Percentiles rank a stretch among this genome's conserved stretches.
These are phyloP conservation scores for Semaprochilodus insignis DNA, from an alignment of 2,797 vertebrate genomes.

Conservation along the genomic window DNA sequence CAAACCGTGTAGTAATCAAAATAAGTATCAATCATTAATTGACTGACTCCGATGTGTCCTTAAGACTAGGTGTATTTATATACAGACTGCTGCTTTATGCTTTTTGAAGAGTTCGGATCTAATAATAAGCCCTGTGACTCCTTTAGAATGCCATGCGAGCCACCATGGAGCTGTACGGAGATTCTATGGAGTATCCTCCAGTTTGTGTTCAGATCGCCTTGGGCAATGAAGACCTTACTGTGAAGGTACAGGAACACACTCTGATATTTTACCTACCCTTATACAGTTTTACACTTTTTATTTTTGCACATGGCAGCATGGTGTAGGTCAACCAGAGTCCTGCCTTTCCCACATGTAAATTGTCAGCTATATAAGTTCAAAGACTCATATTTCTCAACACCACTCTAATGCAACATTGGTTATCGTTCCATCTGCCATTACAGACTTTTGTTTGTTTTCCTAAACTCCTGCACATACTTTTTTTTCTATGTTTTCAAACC, in stretches of 20 bases:
- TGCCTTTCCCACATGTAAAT: background rate
- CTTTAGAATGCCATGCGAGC: conserved; percentile 97
- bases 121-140: conserved; percentile 53
- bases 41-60: background rate
- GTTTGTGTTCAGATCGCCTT: conserved; percentile 86
- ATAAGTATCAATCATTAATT: background rate
- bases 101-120: conserved; percentile 12
- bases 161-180: conserved; percentile 92
- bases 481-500: too few relatives aligned
- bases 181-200: conserved; percentile 86
- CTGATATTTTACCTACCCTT: background rate
- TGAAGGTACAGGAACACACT: conserved; percentile 82
- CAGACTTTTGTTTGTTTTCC: too few relatives aligned
- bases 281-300: background rate
- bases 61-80: background rate
- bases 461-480: too few relatives aligned
- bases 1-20: background rate
- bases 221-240: conserved; percentile 92
- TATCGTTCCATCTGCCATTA: background rate
- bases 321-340: too few relatives aligned
- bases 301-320: background rate
- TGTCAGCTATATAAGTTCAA: background rate
- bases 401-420: background rate
- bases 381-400: background rate
- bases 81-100: background rate